These are phyloP conservation scores for Euspilapteryx auroguttella DNA, from an alignment of 2,888 invertebrate species.

Conservation along the genomic window DNA sequence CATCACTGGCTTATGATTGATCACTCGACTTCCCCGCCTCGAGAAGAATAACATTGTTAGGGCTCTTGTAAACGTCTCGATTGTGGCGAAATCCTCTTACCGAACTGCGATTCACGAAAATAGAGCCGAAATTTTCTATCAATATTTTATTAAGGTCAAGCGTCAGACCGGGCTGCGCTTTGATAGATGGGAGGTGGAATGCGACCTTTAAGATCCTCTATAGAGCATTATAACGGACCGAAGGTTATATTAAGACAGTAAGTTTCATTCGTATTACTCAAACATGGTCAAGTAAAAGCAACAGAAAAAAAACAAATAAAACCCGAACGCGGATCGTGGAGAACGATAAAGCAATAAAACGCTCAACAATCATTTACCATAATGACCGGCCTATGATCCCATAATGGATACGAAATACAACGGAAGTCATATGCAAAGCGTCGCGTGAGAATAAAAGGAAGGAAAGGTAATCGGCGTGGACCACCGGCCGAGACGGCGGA, in stretches of 20 bases:
- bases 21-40: constrained; percentile 29
- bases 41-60: constrained; percentile 54
- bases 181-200: too few species aligned
- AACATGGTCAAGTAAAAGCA: too few species aligned
- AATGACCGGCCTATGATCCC: constrained; percentile 23
- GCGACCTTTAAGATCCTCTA: too few species aligned
- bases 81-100: constrained; percentile 42
- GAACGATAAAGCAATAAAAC: constrained; percentile 18
- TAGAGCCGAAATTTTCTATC: constrained; percentile 12
- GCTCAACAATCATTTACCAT: constrained; percentile 22
- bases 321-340: constrained; percentile 7
- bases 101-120: constrained; percentile 16
- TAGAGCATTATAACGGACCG: too few species aligned
- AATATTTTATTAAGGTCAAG: constrained; percentile 11
- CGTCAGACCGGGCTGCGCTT: background rate
- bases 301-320: constrained; percentile 4
- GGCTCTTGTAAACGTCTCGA: constrained; percentile 45
- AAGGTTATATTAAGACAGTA: too few species aligned
- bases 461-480: constrained; percentile 27
- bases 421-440: constrained; percentile 36
- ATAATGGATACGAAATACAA: constrained; percentile 32
- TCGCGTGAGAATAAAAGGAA: constrained; percentile 27
- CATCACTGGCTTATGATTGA: constrained; percentile 45
- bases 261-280: too few species aligned
- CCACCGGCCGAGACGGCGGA: constrained; percentile 42